These are phyloP conservation scores for Loripinus fragilis DNA, from an alignment of 2,888 invertebrate species.

Conservation along the genomic window DNA sequence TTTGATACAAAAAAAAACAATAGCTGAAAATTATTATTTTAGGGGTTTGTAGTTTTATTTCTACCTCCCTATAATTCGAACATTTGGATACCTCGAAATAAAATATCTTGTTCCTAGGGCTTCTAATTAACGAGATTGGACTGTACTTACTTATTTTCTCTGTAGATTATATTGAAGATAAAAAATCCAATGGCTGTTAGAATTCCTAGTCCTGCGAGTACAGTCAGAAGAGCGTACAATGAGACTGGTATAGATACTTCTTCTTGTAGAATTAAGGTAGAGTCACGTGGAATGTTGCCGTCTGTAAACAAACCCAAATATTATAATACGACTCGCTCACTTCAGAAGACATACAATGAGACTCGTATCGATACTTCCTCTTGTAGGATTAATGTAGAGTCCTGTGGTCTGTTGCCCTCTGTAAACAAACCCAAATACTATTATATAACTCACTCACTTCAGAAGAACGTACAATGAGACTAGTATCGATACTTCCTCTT, in stretches of 20 bases:
- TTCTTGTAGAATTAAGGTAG: neutral
- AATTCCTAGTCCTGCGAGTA: neutral
- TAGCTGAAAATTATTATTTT: no score
- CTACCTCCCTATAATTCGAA: no score
- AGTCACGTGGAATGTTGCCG: conserved; percentile 1
- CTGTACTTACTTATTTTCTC: neutral
- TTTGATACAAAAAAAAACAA: no score
- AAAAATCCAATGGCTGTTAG: neutral
- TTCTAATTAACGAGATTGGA: no score
- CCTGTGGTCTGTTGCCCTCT: neutral
- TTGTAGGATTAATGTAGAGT: neutral
- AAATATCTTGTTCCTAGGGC: no score
- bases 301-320: no score
- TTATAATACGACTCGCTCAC: no score
- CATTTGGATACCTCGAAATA: no score
- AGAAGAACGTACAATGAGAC: neutral
- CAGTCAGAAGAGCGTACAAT: neutral
- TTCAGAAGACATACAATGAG: neutral
- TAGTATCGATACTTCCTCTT: neutral
- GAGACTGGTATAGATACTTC: neutral
- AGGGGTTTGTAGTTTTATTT: no score
- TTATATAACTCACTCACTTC: no score
- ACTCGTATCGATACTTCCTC: neutral
- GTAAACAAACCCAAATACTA: no score
- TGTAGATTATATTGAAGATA: neutral